Conservation (phyloP, 1,140 invertebrate species). For the Caligus rogercresseyi region DNA sequence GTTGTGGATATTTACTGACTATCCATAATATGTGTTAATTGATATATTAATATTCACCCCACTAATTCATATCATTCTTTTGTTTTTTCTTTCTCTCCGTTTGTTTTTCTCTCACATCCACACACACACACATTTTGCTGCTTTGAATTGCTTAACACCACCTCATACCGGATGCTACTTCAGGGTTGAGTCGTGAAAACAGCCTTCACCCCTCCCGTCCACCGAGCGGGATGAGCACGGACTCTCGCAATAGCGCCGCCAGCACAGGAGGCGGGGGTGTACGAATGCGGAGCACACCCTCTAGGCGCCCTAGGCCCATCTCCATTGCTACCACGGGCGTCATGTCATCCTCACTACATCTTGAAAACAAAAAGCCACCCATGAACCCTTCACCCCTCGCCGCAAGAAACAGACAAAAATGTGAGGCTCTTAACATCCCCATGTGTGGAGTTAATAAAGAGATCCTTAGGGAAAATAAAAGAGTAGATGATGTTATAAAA, state of each 20-base stretch:
- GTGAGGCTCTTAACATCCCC: too few species aligned
- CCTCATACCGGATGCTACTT: neutral
- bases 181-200: neutral
- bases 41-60: too few species aligned
- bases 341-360: slow-evolving; percentile 17
- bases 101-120: neutral
- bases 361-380: slow-evolving; percentile 2
- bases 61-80: too few species aligned
- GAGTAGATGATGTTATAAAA: too few species aligned
- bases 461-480: too few species aligned
- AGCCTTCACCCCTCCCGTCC: neutral
- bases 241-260: neutral
- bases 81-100: neutral
- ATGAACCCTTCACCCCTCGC: neutral
- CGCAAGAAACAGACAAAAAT: slow-evolving; percentile 6
- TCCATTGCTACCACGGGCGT: slow-evolving; percentile 18
- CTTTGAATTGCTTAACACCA: neutral
- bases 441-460: too few species aligned
- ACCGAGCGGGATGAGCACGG: slow-evolving; percentile 10
- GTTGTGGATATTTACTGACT: too few species aligned
- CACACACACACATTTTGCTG: neutral
- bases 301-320: slow-evolving; percentile 10
- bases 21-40: too few species aligned
- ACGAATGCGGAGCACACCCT: neutral
- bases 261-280: slow-evolving; percentile 3